Percentiles rank a stretch among this genome's conserved stretches.
These are phyloP conservation scores for Kuschelorhynchus macadamiae DNA, from an alignment of 2,888 invertebrate genomes.

Conservation along the genomic window DNA sequence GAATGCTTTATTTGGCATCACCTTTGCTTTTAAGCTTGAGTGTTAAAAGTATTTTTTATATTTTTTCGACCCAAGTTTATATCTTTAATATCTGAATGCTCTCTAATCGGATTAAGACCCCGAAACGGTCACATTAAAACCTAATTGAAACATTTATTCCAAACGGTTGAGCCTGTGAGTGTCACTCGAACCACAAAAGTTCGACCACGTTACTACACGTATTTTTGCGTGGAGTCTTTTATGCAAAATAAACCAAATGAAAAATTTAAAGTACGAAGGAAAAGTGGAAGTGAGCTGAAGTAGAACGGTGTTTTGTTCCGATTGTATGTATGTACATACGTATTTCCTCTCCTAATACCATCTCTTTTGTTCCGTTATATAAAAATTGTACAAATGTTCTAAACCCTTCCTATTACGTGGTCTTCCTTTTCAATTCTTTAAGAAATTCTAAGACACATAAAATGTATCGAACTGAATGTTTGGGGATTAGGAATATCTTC, in stretches of 20 bases:
- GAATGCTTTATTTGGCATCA: slow-evolving; percentile 42
- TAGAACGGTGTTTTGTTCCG: slow-evolving; percentile 30
- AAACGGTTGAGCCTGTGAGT: slow-evolving; percentile 58
- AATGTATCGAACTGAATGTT: no score
- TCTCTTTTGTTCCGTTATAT: not conserved
- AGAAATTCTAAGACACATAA: no score
- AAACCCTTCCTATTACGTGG: not conserved
- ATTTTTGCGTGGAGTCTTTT: slow-evolving; percentile 31
- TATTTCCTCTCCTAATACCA: slow-evolving; percentile 15
- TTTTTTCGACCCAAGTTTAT: slow-evolving; percentile 26
- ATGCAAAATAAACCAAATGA: slow-evolving; percentile 30
- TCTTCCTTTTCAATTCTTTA: not conserved
- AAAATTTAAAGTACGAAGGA: slow-evolving; percentile 43
- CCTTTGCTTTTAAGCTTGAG: slow-evolving; percentile 35
- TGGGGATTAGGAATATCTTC: no score
- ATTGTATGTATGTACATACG: slow-evolving; percentile 4
- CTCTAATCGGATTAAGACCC: slow-evolving; percentile 57
- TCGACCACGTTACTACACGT: slow-evolving; percentile 17
- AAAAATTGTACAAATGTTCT: not conserved
- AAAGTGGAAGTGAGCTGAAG: slow-evolving; percentile 34
- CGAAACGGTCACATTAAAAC: slow-evolving; percentile 50
- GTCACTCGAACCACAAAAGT: slow-evolving; percentile 53
- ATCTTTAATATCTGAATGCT: slow-evolving; percentile 23
- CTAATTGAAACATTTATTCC: slow-evolving; percentile 57
- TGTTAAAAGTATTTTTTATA: slow-evolving; percentile 36